Percentiles rank a stretch among this genome's conserved stretches.
Conservation (phyloP, 2,797 vertebrate species). For the Aldrovandia affinis region DNA sequence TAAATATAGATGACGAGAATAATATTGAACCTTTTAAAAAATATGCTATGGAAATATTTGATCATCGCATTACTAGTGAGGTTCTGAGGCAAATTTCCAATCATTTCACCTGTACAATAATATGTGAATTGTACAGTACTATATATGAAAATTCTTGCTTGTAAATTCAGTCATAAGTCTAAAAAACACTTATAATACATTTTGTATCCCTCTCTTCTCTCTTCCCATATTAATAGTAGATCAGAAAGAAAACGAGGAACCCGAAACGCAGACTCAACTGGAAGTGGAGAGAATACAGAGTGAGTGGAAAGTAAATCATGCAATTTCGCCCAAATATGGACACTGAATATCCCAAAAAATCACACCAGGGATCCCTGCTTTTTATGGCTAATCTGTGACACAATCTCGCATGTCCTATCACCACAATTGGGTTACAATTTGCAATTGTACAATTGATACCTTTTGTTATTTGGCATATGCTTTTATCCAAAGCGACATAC, state of each 20-base stretch:
- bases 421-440: not conserved
- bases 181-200: no score
- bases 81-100: not conserved
- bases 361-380: not conserved
- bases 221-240: not conserved
- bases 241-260: not conserved
- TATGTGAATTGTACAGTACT: not conserved
- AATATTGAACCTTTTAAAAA: not conserved
- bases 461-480: no score
- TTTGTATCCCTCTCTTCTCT: not conserved
- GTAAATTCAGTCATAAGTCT: not conserved
- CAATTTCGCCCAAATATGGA: not conserved
- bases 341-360: not conserved
- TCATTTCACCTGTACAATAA: not conserved
- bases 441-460: no score
- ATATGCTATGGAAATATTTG: not conserved
- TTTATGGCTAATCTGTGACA: not conserved
- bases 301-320: not conserved
- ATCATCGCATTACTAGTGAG: not conserved
- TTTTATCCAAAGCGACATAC: no score
- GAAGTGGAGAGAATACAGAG: constrained; percentile 25
- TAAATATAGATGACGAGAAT: not conserved
- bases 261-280: not conserved
- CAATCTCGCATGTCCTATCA: not conserved
- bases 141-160: not conserved